phyloP scores from a whole-genome alignment of 2,797 vertebrate genomes.

The Luscinia megarhynchos region DNA sequence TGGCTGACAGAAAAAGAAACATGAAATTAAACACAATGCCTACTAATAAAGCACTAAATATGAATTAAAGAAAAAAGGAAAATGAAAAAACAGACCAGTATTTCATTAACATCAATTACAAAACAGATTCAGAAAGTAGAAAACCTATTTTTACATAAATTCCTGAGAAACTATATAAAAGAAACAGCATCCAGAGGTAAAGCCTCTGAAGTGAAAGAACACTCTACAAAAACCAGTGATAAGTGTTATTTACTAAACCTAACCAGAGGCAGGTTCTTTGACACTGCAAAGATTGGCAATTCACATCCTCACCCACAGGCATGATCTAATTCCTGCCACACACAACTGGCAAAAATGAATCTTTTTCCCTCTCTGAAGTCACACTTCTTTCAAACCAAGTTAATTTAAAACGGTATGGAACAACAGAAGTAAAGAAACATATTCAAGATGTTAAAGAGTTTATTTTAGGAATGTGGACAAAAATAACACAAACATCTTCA shows the following conservation, averaged over 20 bases:
- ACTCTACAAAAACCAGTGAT: not conserved
- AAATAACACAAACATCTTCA: not conserved
- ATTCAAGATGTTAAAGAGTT: not conserved
- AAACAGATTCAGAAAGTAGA: not conserved
- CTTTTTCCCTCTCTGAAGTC: not conserved
- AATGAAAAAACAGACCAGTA: not conserved
- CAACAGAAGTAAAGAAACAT: not conserved
- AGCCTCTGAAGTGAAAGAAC: not conserved
- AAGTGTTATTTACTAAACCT: not conserved
- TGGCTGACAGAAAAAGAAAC: not conserved
- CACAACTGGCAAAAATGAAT: not conserved
- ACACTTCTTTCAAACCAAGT: not conserved
- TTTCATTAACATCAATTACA: not conserved
- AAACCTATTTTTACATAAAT: not conserved
- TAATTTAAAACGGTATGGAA: not conserved
- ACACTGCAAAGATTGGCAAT: not conserved
- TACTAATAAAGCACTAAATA: not conserved
- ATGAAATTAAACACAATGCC: not conserved
- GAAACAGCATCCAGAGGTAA: not conserved
- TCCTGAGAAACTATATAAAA: not conserved
- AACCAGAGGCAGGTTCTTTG: not conserved
- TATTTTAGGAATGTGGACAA: conserved; percentile 18
- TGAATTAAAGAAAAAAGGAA: not conserved
- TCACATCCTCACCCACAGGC: not conserved
- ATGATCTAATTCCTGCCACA: not conserved